phyloP scores from a whole-genome alignment of 2,888 invertebrate genomes.

The Xylota sylvarum region DNA sequence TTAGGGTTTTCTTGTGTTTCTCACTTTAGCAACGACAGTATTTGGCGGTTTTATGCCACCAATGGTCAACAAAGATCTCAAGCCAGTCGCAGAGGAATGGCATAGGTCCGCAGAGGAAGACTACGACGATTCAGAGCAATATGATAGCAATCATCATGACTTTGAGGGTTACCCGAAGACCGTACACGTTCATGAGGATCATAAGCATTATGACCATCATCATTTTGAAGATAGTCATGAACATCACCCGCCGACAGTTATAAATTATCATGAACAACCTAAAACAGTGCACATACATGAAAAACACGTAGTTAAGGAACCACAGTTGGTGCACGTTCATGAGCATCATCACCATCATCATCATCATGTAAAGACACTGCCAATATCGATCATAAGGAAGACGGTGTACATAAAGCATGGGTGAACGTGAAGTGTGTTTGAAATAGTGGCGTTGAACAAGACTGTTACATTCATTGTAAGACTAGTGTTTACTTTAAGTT shows the following conservation, averaged over 20 bases:
- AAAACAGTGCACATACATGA: slow-evolving; percentile 40
- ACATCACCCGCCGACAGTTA: slow-evolving; percentile 21
- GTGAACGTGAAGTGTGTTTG: not conserved
- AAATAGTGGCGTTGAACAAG: slow-evolving; percentile 8
- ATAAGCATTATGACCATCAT: slow-evolving; percentile 48
- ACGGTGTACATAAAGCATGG: slow-evolving; percentile 63
- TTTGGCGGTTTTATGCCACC: slow-evolving; percentile 37
- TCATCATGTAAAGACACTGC: slow-evolving; percentile 54
- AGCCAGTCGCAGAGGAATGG: slow-evolving; percentile 47
- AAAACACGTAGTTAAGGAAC: slow-evolving; percentile 23
- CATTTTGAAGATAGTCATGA: slow-evolving; percentile 59
- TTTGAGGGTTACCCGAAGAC: slow-evolving; percentile 34
- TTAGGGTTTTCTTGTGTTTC: slow-evolving; percentile 33
- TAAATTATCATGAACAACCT: slow-evolving; percentile 27
- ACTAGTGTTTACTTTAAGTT: slow-evolving; percentile 2
- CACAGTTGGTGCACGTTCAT: slow-evolving; percentile 57
- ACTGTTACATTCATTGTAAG: slow-evolving; percentile 25
- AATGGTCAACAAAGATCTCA: slow-evolving; percentile 19
- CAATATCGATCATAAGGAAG: slow-evolving; percentile 67
- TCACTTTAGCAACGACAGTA: not conserved
- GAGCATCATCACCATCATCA: slow-evolving; percentile 71
- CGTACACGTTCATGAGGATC: slow-evolving; percentile 53
- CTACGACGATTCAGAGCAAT: slow-evolving; percentile 25
- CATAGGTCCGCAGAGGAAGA: slow-evolving; percentile 51
- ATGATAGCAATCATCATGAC: slow-evolving; percentile 29